A percentile compares a stretch with the other conserved stretches of the same genome.
Conservation (phyloP, 2,888 invertebrate genomes). For the Neocrepidodera transversa region DNA sequence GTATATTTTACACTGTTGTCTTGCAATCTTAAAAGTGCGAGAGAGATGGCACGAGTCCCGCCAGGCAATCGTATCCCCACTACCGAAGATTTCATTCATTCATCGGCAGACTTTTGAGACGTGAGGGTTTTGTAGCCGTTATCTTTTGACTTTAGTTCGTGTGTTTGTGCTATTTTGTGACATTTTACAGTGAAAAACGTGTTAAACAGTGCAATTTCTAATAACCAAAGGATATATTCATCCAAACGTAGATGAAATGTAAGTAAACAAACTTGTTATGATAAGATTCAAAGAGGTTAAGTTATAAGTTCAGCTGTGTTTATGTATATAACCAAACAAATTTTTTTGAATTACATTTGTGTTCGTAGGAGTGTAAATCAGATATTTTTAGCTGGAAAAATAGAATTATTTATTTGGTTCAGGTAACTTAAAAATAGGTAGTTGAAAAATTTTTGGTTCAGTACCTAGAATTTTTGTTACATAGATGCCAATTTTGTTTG, state of each 20-base stretch:
- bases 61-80: conserved; percentile 26
- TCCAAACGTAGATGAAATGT: conserved; percentile 30
- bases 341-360: background rate
- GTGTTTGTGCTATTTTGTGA: conserved; percentile 41
- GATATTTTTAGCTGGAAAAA: conserved; percentile 4
- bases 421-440: background rate
- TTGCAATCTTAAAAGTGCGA: background rate
- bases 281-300: conserved; percentile 33
- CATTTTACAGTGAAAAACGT: conserved; percentile 32
- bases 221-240: background rate
- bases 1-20: conserved; percentile 1
- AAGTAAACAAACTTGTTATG: conserved; percentile 19
- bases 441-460: background rate
- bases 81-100: conserved; percentile 49
- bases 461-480: conserved; percentile 12
- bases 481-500: conserved; percentile 20
- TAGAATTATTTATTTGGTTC: background rate
- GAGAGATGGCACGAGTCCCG: conserved; percentile 5
- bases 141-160: conserved; percentile 50
- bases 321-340: conserved; percentile 40
- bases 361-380: conserved; percentile 16
- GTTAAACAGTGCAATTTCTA: conserved; percentile 16
- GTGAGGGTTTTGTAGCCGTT: conserved; percentile 47
- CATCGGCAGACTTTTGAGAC: conserved; percentile 53
- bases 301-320: conserved; percentile 34